phyloP scores from a whole-genome alignment of 2,888 invertebrate species.

The Apodemia mormo region DNA sequence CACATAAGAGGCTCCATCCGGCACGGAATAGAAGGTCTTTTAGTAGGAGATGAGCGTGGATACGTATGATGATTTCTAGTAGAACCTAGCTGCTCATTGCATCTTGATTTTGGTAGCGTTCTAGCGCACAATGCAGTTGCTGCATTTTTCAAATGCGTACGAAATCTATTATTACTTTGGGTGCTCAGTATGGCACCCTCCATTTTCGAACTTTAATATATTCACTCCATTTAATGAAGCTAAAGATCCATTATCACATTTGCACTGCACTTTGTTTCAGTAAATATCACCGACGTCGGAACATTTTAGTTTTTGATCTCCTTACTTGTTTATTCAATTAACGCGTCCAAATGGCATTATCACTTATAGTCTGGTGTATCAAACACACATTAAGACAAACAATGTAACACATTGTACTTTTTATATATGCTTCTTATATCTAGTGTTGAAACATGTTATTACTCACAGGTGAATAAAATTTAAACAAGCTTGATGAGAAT shows the following conservation, averaged over 20 bases:
- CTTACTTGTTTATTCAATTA: neutral
- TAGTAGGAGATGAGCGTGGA: constrained; percentile 64
- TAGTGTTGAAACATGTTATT: constrained; percentile 18
- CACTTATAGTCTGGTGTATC: constrained; percentile 7
- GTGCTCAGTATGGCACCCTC: constrained; percentile 79
- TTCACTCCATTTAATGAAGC: constrained; percentile 55
- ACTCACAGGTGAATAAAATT: constrained; percentile 38
- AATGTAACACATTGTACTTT: neutral
- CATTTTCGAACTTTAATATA: constrained; percentile 51
- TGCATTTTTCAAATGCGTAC: constrained; percentile 73
- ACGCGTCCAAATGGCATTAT: neutral
- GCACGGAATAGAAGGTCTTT: constrained; percentile 62
- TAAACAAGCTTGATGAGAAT: constrained; percentile 5
- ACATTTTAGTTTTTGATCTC: constrained; percentile 7
- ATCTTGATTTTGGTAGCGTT: constrained; percentile 74
- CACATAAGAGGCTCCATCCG: constrained; percentile 63
- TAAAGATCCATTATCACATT: constrained; percentile 57
- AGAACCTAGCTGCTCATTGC: constrained; percentile 55
- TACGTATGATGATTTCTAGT: constrained; percentile 73
- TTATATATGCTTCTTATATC: neutral
- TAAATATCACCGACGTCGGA: constrained; percentile 18
- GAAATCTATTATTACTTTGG: constrained; percentile 70
- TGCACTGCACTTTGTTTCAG: constrained; percentile 38
- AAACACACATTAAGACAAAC: neutral
- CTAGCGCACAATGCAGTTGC: constrained; percentile 72